Conservation (phyloP, 2,888 invertebrate genomes). For the Busseola fusca region DNA sequence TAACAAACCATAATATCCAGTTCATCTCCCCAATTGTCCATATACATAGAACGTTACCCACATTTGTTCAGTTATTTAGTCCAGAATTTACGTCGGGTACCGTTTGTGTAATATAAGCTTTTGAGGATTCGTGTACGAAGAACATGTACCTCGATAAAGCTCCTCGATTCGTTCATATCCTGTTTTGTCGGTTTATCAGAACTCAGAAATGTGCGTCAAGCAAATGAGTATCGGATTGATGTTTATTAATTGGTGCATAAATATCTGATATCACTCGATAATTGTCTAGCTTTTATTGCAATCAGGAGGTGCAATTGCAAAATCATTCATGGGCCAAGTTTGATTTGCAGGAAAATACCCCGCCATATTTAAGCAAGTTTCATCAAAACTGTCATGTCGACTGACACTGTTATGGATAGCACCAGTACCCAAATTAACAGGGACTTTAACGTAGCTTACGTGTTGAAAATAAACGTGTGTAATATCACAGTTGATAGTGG, state of each 20-base stretch:
- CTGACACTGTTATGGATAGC: not conserved
- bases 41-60: constrained; percentile 38
- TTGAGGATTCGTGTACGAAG: not conserved
- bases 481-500: constrained; percentile 75
- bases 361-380: not conserved
- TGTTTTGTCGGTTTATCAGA: not conserved
- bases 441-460: constrained; percentile 57
- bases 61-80: constrained; percentile 14
- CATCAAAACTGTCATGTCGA: not conserved
- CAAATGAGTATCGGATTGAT: not conserved
- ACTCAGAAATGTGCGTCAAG: not conserved
- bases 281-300: not conserved
- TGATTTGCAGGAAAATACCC: not conserved
- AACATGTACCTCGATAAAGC: not conserved
- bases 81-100: constrained; percentile 1
- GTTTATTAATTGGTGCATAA: not conserved
- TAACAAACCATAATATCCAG: constrained; percentile 63
- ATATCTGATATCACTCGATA: not conserved
- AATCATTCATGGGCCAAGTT: not conserved
- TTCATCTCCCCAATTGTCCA: constrained; percentile 53
- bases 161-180: not conserved
- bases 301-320: not conserved
- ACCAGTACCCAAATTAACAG: constrained; percentile 42
- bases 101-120: not conserved
- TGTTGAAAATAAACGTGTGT: constrained; percentile 69